Base-by-base conservation (phyloP, 2,113 vertebrate species). In the Cyprinodon brontotheroides region DNA sequence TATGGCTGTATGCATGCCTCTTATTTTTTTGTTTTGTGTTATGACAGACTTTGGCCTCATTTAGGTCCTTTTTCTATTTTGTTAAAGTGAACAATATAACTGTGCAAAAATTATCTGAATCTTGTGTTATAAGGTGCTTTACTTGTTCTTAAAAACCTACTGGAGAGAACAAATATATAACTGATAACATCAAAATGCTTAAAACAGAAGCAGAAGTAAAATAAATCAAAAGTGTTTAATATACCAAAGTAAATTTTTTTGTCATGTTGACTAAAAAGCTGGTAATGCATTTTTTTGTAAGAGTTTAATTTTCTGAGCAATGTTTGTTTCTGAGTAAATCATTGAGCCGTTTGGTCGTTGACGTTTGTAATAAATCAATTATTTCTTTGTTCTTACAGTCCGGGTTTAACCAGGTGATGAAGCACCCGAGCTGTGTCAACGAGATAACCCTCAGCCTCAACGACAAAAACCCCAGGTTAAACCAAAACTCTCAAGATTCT, bases 401-500 rank as follows among this genome's bases (percentile, higher is more conserved):
- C 2, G 98, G 98, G 57, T 99, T 99, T 87, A 98, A 95, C 92
- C 93, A 96, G 77, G 97, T 99, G 87, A 98, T 98, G 97, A 95
- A 94, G 70, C 97, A 99, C 74, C 94, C 96, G 0, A 93, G 93
- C 81, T 99, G 98, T 0, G 96, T 99, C 86, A 99, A 98, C 0
- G 95, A 98, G 94, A 97, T 99, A 90, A 96, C 97, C 0, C 91
- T 98, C 57, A 97, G 98, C 86, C 96, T 99, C 79, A 97, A 97
- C 89, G 96, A 97, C 89, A 97, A 94, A 79, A 98, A 84, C 4
- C 92, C 95, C 39, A 95, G 98, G 97, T 98, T 79, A 90, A 15
- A 14, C 3, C 9, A 7, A 15, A 1, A 17, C 6, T 9, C 39
- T 53, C 41, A 41, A 6, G 9, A 6, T 41, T 4, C 41, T 41